Percentiles rank a stretch among this genome's conserved stretches.
Evolutionary conservation across 2,113 vertebrate genomes (phyloP).

Genomic region (Python bivittatus): DNA sequence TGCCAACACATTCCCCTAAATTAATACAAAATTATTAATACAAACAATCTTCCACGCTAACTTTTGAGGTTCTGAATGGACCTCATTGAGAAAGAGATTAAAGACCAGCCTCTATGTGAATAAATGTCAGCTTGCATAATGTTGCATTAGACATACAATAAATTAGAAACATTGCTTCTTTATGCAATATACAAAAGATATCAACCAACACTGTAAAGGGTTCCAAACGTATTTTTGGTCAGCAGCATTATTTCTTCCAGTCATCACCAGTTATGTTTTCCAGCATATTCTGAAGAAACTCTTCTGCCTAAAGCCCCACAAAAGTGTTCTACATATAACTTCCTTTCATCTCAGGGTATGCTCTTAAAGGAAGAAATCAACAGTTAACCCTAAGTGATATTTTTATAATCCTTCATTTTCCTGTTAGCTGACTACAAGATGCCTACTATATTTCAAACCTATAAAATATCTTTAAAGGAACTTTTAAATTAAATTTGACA

Average conservation of each 20-base stretch:
- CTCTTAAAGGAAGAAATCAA: conserved; percentile 33
- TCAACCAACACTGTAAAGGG: neutral
- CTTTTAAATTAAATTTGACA: conserved; percentile 70
- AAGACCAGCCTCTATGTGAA: too few species aligned
- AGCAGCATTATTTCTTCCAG: conserved; percentile 1
- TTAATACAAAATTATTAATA: neutral
- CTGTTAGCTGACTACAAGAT: conserved; percentile 63
- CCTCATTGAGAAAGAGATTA: too few species aligned
- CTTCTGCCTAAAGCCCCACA: conserved; percentile 10
- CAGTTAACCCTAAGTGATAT: conserved; percentile 32
- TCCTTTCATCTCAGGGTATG: neutral
- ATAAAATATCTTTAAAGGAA: conserved; percentile 69
- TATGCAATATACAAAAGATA: neutral
- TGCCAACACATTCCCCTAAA: neutral
- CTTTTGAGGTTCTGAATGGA: too few species aligned
- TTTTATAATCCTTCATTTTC: conserved; percentile 57
- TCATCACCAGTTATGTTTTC: conserved; percentile 7
- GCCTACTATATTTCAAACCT: conserved; percentile 54
- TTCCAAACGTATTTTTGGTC: neutral
- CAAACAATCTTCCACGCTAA: too few species aligned
- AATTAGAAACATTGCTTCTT: neutral
- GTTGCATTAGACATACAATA: neutral
- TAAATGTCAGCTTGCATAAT: too few species aligned
- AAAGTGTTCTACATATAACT: conserved; percentile 20
- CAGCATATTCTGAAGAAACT: neutral